Base-by-base conservation (phyloP, 2,888 invertebrate genomes). In the Nemotelus nigrinus region DNA sequence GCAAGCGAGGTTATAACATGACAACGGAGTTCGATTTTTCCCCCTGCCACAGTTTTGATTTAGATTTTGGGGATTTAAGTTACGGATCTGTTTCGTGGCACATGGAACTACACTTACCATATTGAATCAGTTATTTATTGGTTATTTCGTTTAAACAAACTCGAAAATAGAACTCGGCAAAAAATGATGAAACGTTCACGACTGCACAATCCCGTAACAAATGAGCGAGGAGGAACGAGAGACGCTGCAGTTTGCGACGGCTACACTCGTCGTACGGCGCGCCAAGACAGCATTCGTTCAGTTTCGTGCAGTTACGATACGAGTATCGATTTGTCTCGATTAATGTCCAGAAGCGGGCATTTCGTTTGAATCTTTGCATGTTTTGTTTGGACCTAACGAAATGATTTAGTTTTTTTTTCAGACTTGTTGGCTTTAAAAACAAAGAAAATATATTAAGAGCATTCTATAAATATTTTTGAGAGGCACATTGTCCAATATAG, bases 281-380 rank as follows among this genome's bases (percentile, higher is more conserved):
- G 60, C 74, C 47, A 41, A 58, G 44, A 45, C 41, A 25, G 8
- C 4, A 53, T 74, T 72, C 72, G 72, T 72, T 58, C 45, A 58
- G 57, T 58, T 74, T 74, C 74, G 60, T 3, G 74, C 74, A 74
- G 74, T 63, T 74, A 45, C 44, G 71, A 72, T 74, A 45, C 44
- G 71, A 72, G 70, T 55, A 53, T 71, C 57, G 55, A 68, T 57
- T 10, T 25, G 25, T 25, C 1, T 25, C 25, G 25, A 25, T 25
- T 25, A 25, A 25, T 25, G 25, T 25, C 25, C n/a, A 8, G 25
- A 3, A 10, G 57, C 57, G 57, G 8, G 57, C 57, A 3, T 8
- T 57, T 57, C 10, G 10, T n/a, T n/a, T 57, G 3, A 5, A 50
- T 57, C 10, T 4, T 57, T 57, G 57, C 25, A 25, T 25, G 25